Percentiles rank a stretch among this genome's conserved stretches.
phyloP scores from a whole-genome alignment of 2,797 vertebrate species.

The Ataeniobius toweri region DNA sequence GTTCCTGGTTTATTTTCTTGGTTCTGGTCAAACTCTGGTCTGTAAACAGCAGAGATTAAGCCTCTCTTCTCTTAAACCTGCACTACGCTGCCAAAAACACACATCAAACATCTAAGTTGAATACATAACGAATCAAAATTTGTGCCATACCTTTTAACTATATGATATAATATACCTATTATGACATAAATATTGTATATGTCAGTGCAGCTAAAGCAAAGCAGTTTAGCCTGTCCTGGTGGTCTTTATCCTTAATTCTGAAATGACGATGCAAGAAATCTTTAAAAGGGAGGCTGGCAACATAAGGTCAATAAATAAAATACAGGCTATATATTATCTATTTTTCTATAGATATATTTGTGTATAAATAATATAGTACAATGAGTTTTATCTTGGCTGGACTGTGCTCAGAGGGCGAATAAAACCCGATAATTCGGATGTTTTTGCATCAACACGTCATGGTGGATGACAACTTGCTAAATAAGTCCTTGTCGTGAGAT shows the following conservation, averaged over 20 bases:
- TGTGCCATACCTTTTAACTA: neutral
- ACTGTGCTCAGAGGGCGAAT: constrained; percentile 40
- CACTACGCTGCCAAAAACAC: constrained; percentile 71
- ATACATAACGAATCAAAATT: constrained; percentile 47
- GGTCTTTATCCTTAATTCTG: constrained; percentile 42
- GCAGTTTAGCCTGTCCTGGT: constrained; percentile 69
- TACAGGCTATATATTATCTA: constrained; percentile 70
- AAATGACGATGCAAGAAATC: constrained; percentile 28
- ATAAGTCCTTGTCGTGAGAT: constrained; percentile 5
- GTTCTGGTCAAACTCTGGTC: constrained; percentile 64
- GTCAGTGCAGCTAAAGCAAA: constrained; percentile 59
- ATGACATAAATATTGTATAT: constrained; percentile 74
- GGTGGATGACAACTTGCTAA: neutral
- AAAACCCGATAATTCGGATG: constrained; percentile 18
- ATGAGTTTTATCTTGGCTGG: constrained; percentile 47
- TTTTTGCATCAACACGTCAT: constrained; percentile 6
- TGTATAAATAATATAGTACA: constrained; percentile 75
- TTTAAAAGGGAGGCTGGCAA: constrained; percentile 35
- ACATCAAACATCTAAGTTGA: constrained; percentile 72
- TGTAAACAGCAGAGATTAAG: constrained; percentile 71
- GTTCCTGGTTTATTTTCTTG: constrained; percentile 40
- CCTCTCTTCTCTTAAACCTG: constrained; percentile 50
- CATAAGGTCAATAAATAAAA: constrained; percentile 77
- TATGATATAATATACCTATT: neutral
- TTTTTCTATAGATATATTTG: constrained; percentile 73